Percentiles rank a stretch among this genome's conserved stretches.
phyloP scores from a whole-genome alignment of 2,888 invertebrate genomes.

The Cataglyphis albicans region DNA sequence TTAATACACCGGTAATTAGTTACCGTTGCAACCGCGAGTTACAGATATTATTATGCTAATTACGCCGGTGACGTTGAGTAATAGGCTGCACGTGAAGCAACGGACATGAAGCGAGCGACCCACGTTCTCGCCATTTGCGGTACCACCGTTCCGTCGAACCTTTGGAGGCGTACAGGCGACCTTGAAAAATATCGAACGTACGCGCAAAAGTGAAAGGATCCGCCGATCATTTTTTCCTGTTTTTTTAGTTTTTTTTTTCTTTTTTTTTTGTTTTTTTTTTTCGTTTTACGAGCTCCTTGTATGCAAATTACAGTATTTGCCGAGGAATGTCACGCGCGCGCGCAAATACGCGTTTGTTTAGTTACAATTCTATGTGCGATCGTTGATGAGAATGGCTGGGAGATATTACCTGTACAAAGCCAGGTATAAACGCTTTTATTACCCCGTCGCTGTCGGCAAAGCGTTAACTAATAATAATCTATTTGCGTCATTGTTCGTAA shows the following conservation, averaged over 20 bases:
- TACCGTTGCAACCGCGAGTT: conserved; percentile 79
- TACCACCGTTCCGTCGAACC: conserved; percentile 61
- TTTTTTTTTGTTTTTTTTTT: background rate
- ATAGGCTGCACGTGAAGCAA: conserved; percentile 79
- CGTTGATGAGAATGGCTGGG: conserved; percentile 49
- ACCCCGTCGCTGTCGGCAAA: conserved; percentile 8
- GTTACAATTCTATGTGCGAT: conserved; percentile 43
- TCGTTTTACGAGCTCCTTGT: conserved; percentile 43
- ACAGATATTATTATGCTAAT: conserved; percentile 82
- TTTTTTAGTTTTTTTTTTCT: background rate
- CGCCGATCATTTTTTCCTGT: conserved; percentile 17
- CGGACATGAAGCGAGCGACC: conserved; percentile 71
- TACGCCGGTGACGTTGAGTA: conserved; percentile 80
- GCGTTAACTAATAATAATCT: conserved; percentile 41
- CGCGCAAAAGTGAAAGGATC: conserved; percentile 52
- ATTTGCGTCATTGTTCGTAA: conserved; percentile 32
- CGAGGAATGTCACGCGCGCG: conserved; percentile 26
- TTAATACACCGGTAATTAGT: conserved; percentile 80
- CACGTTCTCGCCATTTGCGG: conserved; percentile 76
- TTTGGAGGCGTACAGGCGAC: conserved; percentile 55
- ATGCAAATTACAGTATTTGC: conserved; percentile 50
- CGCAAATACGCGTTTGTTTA: conserved; percentile 37
- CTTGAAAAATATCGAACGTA: conserved; percentile 55
- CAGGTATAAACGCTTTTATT: conserved; percentile 36
- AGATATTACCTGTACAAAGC: conserved; percentile 54